phyloP scores from a whole-genome alignment of 2,888 invertebrate species.

The Athalia rosae region DNA sequence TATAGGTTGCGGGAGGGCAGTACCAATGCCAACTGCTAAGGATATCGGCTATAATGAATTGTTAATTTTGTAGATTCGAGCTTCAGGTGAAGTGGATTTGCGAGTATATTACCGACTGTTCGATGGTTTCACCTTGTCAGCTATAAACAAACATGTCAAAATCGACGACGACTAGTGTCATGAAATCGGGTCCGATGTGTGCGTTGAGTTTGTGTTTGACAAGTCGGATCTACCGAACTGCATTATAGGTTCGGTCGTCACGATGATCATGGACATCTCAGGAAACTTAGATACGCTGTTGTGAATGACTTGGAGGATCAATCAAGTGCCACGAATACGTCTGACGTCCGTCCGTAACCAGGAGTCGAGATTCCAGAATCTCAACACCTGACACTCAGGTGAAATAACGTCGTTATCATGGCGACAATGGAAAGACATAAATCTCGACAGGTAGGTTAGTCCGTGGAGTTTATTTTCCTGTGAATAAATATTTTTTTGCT shows the following conservation, averaged over 20 bases:
- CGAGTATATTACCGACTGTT: no score
- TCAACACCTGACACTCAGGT: neutral
- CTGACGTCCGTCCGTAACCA: neutral
- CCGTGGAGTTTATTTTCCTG: neutral
- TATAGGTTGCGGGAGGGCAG: no score
- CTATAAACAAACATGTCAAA: conserved; percentile 10
- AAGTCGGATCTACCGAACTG: no score
- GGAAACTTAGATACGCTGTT: neutral
- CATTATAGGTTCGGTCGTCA: neutral
- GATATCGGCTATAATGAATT: no score
- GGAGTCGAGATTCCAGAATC: neutral
- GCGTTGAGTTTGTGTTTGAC: neutral
- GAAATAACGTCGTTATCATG: conserved; percentile 45
- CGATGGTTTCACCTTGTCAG: neutral
- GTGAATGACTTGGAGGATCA: neutral
- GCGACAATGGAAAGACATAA: conserved; percentile 62
- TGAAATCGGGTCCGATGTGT: neutral
- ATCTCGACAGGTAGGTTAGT: conserved; percentile 48
- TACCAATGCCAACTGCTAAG: no score
- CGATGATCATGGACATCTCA: conserved; percentile 15
- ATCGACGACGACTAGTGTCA: conserved; percentile 15
- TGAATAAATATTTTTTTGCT: no score
- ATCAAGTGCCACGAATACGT: neutral
- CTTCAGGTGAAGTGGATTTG: no score
- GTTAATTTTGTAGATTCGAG: no score